Conservation (phyloP, 2,113 vertebrate genomes). For the Periophthalmus modestus region DNA sequence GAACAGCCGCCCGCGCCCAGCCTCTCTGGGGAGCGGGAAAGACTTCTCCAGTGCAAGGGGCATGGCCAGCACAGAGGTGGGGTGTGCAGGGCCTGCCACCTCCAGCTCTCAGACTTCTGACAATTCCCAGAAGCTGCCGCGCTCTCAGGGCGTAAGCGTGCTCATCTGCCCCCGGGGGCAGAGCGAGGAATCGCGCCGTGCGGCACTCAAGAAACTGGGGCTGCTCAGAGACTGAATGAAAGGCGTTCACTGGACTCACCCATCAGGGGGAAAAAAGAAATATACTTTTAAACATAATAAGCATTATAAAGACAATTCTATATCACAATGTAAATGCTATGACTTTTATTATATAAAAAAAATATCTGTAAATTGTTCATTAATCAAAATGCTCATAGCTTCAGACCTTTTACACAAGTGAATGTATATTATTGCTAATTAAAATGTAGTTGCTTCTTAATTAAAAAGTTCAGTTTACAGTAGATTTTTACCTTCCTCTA, state of each 20-base stretch:
- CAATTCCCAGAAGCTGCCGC: slow-evolving; percentile 67
- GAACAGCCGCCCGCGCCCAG: slow-evolving; percentile 72
- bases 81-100: slow-evolving; percentile 34
- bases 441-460: background rate
- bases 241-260: too few relatives aligned
- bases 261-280: slow-evolving; percentile 19
- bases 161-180: slow-evolving; percentile 82
- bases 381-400: slow-evolving; percentile 1
- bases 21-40: slow-evolving; percentile 75
- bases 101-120: slow-evolving; percentile 44
- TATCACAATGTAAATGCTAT: slow-evolving; percentile 1
- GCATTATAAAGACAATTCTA: slow-evolving; percentile 5
- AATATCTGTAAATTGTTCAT: slow-evolving; percentile 6
- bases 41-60: slow-evolving; percentile 72
- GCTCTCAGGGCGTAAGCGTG: slow-evolving; percentile 84
- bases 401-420: background rate
- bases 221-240: slow-evolving; percentile 82
- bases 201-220: slow-evolving; percentile 89
- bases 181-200: slow-evolving; percentile 74
- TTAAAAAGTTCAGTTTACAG: background rate
- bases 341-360: background rate
- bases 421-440: background rate
- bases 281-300: slow-evolving; percentile 21
- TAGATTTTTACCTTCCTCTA: background rate
- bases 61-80: slow-evolving; percentile 38